A percentile compares a stretch with the other conserved stretches of the same genome.
Evolutionary conservation across 1,140 invertebrate species (phyloP).

Genomic region (Drepana arcuata): DNA sequence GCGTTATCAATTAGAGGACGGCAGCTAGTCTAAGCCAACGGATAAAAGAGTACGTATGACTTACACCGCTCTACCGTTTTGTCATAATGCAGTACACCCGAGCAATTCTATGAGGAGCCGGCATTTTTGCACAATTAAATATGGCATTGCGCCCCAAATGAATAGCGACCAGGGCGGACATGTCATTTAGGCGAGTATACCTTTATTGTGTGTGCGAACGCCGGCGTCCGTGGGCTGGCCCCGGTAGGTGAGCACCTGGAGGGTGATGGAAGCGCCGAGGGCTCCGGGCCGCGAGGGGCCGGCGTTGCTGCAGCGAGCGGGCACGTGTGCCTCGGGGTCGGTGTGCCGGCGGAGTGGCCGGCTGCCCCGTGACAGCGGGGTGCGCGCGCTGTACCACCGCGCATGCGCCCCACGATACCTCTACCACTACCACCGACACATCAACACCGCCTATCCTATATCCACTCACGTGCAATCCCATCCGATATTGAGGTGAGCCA

Average conservation of each 20-base stretch:
- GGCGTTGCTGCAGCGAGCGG: conserved; percentile 54
- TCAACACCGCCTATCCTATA: conserved; percentile 5
- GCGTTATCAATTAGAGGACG: conserved; percentile 28
- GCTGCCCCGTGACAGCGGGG: conserved; percentile 31
- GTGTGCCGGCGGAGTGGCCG: conserved; percentile 57
- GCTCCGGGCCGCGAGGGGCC: conserved; percentile 61
- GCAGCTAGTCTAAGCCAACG: conserved; percentile 12
- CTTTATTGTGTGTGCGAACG: conserved; percentile 58
- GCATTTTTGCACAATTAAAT: conserved; percentile 20
- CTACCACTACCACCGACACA: conserved; percentile 19
- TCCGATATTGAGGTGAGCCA: conserved; percentile 24
- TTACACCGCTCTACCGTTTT: conserved; percentile 16
- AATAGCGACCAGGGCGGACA: conserved; percentile 31
- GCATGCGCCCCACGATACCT: conserved; percentile 42
- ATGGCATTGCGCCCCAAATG: conserved; percentile 24
- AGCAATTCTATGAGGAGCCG: conserved; percentile 10
- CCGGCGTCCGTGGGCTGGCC: conserved; percentile 46
- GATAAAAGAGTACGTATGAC: conserved; percentile 16
- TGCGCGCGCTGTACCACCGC: conserved; percentile 50
- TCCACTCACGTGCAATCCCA: too few relatives aligned
- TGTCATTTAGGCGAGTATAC: conserved; percentile 31
- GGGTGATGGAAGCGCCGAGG: conserved; percentile 52
- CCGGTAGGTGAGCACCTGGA: conserved; percentile 29
- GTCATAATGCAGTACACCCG: conserved; percentile 39
- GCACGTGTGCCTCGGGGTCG: conserved; percentile 52